Percentiles rank a stretch among this genome's conserved stretches.
Evolutionary conservation across 2,888 invertebrate genomes (phyloP).

Genomic region (Ramazzottius varieornatus): DNA sequence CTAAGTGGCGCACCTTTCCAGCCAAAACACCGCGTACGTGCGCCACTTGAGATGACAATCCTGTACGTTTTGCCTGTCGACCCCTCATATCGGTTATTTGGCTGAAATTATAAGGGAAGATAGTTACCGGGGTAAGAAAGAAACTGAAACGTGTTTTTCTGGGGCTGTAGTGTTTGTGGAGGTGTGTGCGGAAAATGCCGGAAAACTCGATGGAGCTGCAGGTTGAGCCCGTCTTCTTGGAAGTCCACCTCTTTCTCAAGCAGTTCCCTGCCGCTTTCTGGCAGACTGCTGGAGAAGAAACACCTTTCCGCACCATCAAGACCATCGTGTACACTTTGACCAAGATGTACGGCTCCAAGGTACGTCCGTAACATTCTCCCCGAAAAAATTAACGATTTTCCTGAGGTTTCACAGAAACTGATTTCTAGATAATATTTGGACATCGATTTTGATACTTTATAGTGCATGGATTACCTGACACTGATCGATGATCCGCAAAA

Average conservation of each 20-base stretch:
- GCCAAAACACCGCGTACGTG: too few relatives aligned
- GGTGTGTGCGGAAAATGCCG: conserved; percentile 59
- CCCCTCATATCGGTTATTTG: too few relatives aligned
- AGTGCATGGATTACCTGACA: conserved; percentile 39
- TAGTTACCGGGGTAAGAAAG: too few relatives aligned
- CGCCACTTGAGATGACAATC: too few relatives aligned
- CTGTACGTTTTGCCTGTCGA: too few relatives aligned
- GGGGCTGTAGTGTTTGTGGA: conserved; percentile 33
- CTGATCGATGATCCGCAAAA: conserved; percentile 35
- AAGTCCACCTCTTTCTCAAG: conserved; percentile 62
- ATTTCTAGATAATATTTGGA: neutral
- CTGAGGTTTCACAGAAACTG: too few relatives aligned
- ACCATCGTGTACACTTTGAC: conserved; percentile 73
- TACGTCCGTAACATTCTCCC: too few relatives aligned
- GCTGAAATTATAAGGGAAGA: too few relatives aligned
- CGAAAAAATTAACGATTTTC: neutral
- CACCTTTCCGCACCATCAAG: conserved; percentile 59
- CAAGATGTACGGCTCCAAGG: conserved; percentile 23
- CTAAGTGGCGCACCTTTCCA: too few relatives aligned
- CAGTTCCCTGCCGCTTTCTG: conserved; percentile 8
- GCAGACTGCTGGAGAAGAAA: conserved; percentile 29
- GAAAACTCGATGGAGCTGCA: conserved; percentile 34
- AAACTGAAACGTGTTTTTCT: neutral
- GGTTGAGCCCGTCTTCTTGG: conserved; percentile 32
- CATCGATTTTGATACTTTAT: conserved; percentile 4